Base-by-base conservation (phyloP, 2,888 invertebrate genomes). In the Caenorhabditis afra region DNA sequence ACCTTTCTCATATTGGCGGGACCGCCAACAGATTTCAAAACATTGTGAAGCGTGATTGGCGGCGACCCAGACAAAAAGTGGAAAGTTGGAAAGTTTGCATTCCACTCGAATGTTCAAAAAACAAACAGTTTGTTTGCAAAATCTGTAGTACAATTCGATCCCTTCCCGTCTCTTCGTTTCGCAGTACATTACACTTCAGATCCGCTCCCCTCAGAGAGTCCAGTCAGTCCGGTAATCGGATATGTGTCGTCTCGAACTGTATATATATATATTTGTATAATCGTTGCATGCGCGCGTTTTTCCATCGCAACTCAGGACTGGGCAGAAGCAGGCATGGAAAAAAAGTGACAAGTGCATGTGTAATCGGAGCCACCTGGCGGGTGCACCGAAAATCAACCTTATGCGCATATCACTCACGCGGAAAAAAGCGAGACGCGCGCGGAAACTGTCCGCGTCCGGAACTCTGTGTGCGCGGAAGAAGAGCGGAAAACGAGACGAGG, bases 261-360 rank as follows among this genome's bases (percentile, higher is more conserved):
- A n/a, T n/a, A n/a, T n/a, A n/a, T n/a, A n/a, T n/a, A n/a, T n/a
- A n/a, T n/a, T n/a, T n/a, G 29, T 50, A 18, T 29, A 50, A 64
- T 49, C 50, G 20, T 50, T 64, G 62, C 41, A 45, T 53, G 45
- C 64, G 16, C 23, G 8, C 49, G 47, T 49, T 66, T 50, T 50
- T 29, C 29, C 29, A 29, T n/a, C 3, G 29, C 29, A 5, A 7
- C 29, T 29, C 4, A 29, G 29, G 29, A n/a, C n/a, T 7, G 29
- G 7, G 29, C 29, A 29, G 29, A 29, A n/a, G n/a, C n/a, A n/a
- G n/a, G n/a, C n/a, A n/a, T n/a, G 29, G 4, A 29, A 29, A 29
- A 44, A 70, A 59, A 70, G 68, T 70, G 68, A 70, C 68, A 70
- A 61, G 61, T 53, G 61, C 61, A 70, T 49, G 59, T 58, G 68